These are phyloP conservation scores for Sylvilagus bachmani DNA, from an alignment of 2,113 vertebrate species.

Conservation along the genomic window DNA sequence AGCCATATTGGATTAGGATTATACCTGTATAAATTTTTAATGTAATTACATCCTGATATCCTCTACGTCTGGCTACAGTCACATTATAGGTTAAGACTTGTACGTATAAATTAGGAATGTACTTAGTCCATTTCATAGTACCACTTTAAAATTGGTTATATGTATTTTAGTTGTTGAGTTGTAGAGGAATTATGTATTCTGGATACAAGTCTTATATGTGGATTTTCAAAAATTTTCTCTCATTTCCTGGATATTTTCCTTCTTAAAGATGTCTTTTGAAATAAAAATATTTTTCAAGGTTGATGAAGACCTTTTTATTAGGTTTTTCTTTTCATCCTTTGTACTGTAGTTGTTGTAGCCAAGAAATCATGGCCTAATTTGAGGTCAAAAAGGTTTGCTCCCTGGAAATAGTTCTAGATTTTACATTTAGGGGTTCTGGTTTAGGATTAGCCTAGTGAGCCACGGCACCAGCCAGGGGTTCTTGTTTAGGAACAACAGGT, in stretches of 20 bases:
- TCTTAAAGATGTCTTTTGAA: background rate
- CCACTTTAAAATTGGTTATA: slow-evolving; percentile 10
- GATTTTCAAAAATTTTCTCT: background rate
- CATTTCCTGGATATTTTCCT: background rate
- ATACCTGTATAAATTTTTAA: background rate
- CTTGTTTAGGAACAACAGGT: too few relatives aligned
- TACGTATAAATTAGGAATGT: background rate
- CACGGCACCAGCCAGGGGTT: too few relatives aligned
- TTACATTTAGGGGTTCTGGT: background rate
- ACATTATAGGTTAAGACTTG: background rate
- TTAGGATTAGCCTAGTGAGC: too few relatives aligned
- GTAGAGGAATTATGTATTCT: slow-evolving; percentile 8
- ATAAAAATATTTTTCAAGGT: background rate
- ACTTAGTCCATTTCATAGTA: background rate
- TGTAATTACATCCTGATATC: background rate
- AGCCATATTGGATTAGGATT: background rate
- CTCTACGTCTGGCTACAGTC: background rate
- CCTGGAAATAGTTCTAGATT: background rate
- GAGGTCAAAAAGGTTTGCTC: background rate
- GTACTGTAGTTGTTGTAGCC: background rate
- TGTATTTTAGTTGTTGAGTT: background rate
- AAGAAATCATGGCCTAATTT: background rate
- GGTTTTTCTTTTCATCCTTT: background rate
- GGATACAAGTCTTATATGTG: background rate
- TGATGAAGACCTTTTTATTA: slow-evolving; percentile 24